Percentiles rank a stretch among this genome's conserved stretches.
Conservation (phyloP, 2,888 invertebrate species). For the Cantharis rufa region DNA sequence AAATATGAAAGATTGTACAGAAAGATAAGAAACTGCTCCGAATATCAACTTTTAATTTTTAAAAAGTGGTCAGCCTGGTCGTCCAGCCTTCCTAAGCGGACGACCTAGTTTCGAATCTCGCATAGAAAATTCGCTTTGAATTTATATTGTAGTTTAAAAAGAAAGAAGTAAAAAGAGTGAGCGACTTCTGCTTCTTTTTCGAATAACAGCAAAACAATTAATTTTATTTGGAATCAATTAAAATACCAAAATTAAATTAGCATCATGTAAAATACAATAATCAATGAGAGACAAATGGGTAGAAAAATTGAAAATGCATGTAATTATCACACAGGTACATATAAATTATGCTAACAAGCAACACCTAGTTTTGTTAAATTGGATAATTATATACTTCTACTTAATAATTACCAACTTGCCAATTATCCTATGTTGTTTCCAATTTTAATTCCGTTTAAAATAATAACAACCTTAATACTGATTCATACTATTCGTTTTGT, state of each 20-base stretch:
- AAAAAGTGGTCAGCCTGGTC: not conserved
- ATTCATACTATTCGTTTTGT: not conserved
- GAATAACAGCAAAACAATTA: not conserved
- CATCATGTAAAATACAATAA: not conserved
- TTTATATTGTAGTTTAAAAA: not conserved
- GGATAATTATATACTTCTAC: conserved; percentile 4
- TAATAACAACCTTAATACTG: not conserved
- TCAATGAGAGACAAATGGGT: not conserved
- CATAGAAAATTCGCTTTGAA: not conserved
- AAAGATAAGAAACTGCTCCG: not conserved
- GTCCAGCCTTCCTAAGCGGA: not conserved
- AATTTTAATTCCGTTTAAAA: not conserved
- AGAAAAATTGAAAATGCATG: not conserved
- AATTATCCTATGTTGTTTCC: not conserved
- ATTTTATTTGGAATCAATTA: not conserved
- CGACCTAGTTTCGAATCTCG: not conserved
- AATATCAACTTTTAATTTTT: not conserved
- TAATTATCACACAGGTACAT: conserved; percentile 7
- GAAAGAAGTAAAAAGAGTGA: not conserved
- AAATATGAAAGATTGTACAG: not conserved
- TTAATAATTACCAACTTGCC: conserved; percentile 2
- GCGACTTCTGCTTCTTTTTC: not conserved
- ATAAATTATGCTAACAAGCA: conserved; percentile 1
- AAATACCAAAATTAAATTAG: not conserved
- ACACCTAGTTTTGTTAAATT: conserved; percentile 4